Conservation (phyloP, 2,888 invertebrate genomes). For the Drosophila infuscata region DNA sequence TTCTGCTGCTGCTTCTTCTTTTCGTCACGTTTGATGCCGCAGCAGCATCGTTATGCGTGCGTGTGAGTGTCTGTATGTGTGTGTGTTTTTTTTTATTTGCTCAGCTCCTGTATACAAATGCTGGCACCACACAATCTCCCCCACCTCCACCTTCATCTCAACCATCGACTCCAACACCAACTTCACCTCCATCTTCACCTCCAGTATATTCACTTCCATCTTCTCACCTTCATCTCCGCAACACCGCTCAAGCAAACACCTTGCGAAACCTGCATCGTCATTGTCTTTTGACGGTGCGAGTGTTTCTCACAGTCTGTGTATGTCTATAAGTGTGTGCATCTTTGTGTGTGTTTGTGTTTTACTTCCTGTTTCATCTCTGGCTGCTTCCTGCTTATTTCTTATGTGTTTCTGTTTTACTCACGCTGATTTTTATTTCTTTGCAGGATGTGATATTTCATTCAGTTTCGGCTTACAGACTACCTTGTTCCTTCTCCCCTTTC, state of each 20-base stretch:
- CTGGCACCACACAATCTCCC: slow-evolving; percentile 13
- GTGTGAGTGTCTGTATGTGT: slow-evolving; percentile 21
- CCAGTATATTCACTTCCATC: neutral
- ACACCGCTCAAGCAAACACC: neutral
- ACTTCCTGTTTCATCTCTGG: slow-evolving; percentile 70
- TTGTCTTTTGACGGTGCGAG: slow-evolving; percentile 72
- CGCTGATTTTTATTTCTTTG: slow-evolving; percentile 77
- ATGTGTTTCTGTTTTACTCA: slow-evolving; percentile 66
- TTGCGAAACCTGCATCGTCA: slow-evolving; percentile 60
- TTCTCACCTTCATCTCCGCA: slow-evolving; percentile 12
- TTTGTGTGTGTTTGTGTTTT: slow-evolving; percentile 34
- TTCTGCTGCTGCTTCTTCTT: slow-evolving; percentile 33
- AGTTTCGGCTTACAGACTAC: slow-evolving; percentile 53
- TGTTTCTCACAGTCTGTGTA: slow-evolving; percentile 44
- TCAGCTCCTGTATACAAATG: slow-evolving; percentile 44
- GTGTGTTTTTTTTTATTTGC: slow-evolving; percentile 48
- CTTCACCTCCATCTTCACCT: neutral
- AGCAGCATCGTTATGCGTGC: slow-evolving; percentile 24
- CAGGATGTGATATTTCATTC: slow-evolving; percentile 78
- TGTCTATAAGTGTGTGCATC: slow-evolving; percentile 24
- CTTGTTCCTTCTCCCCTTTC: slow-evolving; percentile 19
- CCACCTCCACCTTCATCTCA: neutral
- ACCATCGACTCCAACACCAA: neutral
- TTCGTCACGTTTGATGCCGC: slow-evolving; percentile 65
- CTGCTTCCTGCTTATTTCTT: slow-evolving; percentile 70